These are phyloP conservation scores for Greenwoodochromis staneri DNA, from an alignment of 2,113 vertebrate genomes.

Conservation along the genomic window DNA sequence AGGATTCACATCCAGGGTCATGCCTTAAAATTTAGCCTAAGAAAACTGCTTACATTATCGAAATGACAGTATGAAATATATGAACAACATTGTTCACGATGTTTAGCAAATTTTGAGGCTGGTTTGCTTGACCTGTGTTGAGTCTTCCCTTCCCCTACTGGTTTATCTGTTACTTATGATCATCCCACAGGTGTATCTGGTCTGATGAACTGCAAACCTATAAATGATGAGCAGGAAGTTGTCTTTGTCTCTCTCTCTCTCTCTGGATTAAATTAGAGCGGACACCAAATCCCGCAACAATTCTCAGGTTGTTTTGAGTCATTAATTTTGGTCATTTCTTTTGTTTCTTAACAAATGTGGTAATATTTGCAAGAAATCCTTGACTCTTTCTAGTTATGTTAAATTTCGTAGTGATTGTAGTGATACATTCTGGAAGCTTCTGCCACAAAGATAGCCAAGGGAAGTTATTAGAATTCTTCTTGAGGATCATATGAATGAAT, in stretches of 20 bases:
- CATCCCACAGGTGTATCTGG: background rate
- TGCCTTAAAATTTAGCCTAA: background rate
- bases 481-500: background rate
- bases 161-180: background rate
- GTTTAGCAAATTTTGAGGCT: background rate
- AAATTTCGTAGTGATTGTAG: background rate
- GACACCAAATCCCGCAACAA: background rate
- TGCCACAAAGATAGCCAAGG: background rate
- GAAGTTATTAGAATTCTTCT: background rate
- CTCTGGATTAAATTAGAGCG: background rate
- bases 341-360: background rate
- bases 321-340: background rate
- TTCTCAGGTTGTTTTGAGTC: background rate
- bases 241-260: background rate
- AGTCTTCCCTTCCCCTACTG: background rate
- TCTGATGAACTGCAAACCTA: background rate
- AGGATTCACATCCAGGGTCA: background rate
- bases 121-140: background rate
- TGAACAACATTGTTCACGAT: background rate
- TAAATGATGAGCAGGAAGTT: background rate
- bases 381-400: background rate
- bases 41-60: background rate
- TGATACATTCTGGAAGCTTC: background rate
- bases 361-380: background rate
- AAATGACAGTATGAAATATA: background rate